phyloP scores from a whole-genome alignment of 1,140 invertebrate species.

The Microplitis mediator region DNA sequence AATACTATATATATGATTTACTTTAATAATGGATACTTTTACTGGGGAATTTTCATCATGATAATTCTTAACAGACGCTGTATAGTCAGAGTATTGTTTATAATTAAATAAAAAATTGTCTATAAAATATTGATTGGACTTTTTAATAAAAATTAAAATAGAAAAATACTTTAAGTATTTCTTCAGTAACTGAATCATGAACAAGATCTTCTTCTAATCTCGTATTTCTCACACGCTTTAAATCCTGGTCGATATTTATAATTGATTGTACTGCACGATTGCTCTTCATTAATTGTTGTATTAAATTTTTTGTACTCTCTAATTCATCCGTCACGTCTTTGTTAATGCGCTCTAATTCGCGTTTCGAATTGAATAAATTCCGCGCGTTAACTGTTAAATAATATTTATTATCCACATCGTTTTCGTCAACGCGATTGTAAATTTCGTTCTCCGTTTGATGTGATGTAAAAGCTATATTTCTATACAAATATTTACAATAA shows the following conservation, averaged over 20 bases:
- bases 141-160: background rate
- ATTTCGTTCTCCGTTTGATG: conserved; percentile 66
- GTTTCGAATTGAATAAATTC: conserved; percentile 71
- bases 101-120: background rate
- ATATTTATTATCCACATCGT: conserved; percentile 68
- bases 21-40: too few species aligned
- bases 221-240: conserved; percentile 60
- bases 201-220: conserved; percentile 78
- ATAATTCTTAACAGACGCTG: too few species aligned
- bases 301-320: conserved; percentile 66
- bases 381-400: conserved; percentile 65
- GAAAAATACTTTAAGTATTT: conserved; percentile 66
- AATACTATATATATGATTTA: too few species aligned
- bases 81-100: too few species aligned
- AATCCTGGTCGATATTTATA: conserved; percentile 66
- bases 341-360: conserved; percentile 69
- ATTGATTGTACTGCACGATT: conserved; percentile 66
- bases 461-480: conserved; percentile 60
- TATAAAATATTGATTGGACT: too few species aligned
- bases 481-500: background rate
- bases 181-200: conserved; percentile 78
- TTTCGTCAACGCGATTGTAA: conserved; percentile 67
- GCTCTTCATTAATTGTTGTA: conserved; percentile 67
- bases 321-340: conserved; percentile 70
- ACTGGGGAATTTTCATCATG: too few species aligned